A percentile compares a stretch with the other conserved stretches of the same genome.
Evolutionary conservation across 2,888 invertebrate species (phyloP).

Genomic region (Caenorhabditis sinica): DNA sequence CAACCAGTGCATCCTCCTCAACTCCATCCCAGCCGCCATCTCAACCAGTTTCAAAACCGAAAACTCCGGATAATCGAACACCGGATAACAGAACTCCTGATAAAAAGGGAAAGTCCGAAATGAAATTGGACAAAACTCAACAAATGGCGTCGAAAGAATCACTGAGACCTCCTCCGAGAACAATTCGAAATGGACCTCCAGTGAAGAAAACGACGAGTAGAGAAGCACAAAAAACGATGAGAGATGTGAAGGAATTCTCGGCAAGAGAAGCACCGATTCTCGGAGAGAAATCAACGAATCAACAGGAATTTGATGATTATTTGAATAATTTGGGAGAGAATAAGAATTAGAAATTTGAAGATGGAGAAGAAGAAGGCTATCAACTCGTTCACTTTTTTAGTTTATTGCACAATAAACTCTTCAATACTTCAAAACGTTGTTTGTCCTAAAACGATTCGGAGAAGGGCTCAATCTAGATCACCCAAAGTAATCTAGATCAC

Average conservation of each 20-base stretch:
- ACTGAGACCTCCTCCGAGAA: slow-evolving; percentile 30
- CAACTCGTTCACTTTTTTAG: slow-evolving; percentile 11
- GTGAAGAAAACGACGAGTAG: not conserved
- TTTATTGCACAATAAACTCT: not conserved
- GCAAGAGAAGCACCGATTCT: slow-evolving; percentile 16
- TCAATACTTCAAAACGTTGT: no score
- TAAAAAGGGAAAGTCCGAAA: not conserved
- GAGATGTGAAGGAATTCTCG: slow-evolving; percentile 40
- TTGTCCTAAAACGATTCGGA: no score
- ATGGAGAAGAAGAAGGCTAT: not conserved
- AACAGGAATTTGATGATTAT: slow-evolving; percentile 52
- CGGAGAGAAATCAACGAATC: slow-evolving; percentile 26
- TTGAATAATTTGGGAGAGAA: slow-evolving; percentile 50
- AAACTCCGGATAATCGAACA: slow-evolving; percentile 11
- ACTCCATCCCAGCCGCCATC: slow-evolving; percentile 17
- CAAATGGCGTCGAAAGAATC: slow-evolving; percentile 13
- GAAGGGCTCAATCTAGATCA: no score
- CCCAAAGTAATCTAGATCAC: no score
- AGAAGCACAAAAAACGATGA: slow-evolving; percentile 44
- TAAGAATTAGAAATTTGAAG: not conserved
- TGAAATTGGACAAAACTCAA: slow-evolving; percentile 21
- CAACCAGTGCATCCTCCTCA: not conserved
- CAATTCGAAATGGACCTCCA: slow-evolving; percentile 4
- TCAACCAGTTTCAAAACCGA: slow-evolving; percentile 13
- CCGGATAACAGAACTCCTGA: not conserved